A percentile compares a stretch with the other conserved stretches of the same genome.
Conservation (phyloP, 2,888 invertebrate genomes). For the Drosophila multiciliata region DNA sequence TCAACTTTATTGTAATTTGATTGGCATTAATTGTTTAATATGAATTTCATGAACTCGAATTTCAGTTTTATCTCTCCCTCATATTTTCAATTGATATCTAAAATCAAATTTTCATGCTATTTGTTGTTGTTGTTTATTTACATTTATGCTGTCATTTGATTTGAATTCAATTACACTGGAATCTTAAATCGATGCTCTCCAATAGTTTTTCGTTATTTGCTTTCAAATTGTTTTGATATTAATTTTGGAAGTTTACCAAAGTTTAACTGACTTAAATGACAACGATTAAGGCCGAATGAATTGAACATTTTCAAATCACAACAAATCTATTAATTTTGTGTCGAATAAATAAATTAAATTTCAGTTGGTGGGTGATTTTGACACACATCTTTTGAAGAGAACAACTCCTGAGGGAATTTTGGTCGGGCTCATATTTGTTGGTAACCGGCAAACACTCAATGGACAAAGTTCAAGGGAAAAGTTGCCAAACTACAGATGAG, state of each 20-base stretch:
- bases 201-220: not conserved
- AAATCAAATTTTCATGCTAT: not conserved
- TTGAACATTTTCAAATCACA: no score
- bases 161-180: conserved; percentile 6
- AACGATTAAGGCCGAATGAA: no score
- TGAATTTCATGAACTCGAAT: conserved; percentile 14
- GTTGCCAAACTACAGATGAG: conserved; percentile 17
- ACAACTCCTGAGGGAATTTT: not conserved
- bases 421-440: conserved; percentile 12
- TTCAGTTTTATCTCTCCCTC: not conserved
- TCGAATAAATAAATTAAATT: not conserved
- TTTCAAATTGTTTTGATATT: not conserved
- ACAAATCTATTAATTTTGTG: not conserved
- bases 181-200: not conserved
- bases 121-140: not conserved
- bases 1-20: conserved; percentile 15
- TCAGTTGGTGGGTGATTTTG: not conserved
- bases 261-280: not conserved
- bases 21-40: conserved; percentile 21
- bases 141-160: conserved; percentile 1
- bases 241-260: no score
- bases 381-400: conserved; percentile 6
- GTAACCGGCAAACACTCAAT: conserved; percentile 1
- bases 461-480: conserved; percentile 36
- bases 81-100: conserved; percentile 2